phyloP scores from a whole-genome alignment of 1,140 invertebrate genomes.

The Orussus abietinus region DNA sequence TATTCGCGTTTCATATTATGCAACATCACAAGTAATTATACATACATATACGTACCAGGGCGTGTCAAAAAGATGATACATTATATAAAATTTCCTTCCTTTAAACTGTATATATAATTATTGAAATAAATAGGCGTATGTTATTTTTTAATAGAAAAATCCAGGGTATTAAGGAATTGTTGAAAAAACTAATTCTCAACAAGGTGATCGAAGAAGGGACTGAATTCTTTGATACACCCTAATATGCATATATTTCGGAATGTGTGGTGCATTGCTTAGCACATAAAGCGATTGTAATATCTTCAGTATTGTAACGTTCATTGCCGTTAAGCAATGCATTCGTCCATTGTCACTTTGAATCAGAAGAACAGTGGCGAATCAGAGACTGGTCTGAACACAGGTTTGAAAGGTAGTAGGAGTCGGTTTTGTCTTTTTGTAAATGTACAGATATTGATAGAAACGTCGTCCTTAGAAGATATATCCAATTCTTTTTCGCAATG shows the following conservation, averaged over 20 bases:
- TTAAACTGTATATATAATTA: slow-evolving; percentile 10
- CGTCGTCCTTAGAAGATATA: neutral
- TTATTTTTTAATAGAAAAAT: slow-evolving; percentile 8
- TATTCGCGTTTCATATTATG: no score
- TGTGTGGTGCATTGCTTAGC: slow-evolving; percentile 19
- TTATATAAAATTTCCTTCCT: slow-evolving; percentile 5
- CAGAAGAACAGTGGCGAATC: slow-evolving; percentile 23
- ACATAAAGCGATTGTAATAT: slow-evolving; percentile 9
- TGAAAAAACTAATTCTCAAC: slow-evolving; percentile 2
- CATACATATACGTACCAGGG: slow-evolving; percentile 1
- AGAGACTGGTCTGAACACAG: slow-evolving; percentile 36
- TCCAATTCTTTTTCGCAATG: neutral
- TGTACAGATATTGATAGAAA: slow-evolving; percentile 13
- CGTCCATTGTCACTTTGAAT: slow-evolving; percentile 5
- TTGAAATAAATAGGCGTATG: slow-evolving; percentile 4
- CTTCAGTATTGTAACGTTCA: neutral
- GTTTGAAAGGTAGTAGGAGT: slow-evolving; percentile 30
- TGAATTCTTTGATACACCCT: slow-evolving; percentile 7
- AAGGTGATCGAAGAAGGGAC: slow-evolving; percentile 3
- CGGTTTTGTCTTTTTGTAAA: slow-evolving; percentile 16
- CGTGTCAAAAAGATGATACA: no score
- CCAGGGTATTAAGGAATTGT: slow-evolving; percentile 7
- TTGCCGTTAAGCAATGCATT: neutral
- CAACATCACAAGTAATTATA: neutral
- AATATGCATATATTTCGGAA: slow-evolving; percentile 12